Base-by-base conservation (phyloP, 1,140 invertebrate genomes). In the Mercenaria mercenaria region DNA sequence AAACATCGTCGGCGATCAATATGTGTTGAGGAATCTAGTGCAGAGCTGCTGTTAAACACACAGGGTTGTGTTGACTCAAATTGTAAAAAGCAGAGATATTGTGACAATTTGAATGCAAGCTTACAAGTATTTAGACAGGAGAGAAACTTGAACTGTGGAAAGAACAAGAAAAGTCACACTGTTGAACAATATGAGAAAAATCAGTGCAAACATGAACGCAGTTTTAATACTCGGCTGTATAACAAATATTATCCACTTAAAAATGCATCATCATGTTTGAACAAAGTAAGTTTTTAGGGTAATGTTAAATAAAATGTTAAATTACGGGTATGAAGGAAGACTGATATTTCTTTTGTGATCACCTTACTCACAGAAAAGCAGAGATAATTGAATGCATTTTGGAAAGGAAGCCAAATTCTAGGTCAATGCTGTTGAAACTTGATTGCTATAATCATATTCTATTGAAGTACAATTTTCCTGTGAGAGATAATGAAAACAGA, bases 261-360 rank as follows among this genome's bases (percentile, higher is more conserved):
- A 34, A 37, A 34, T 47, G 34, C 82, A 32, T 32, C 32, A 29
- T 29, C 67, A 15, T 26, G 64, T 26, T 52, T 85, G 52, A 87
- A 87, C 39, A 77, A 34, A 87, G 85, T 87, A 79, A 87, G 85
- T 87, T 52, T 10, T 41, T n/a, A n/a, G n/a, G n/a, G n/a, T n/a
- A n/a, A n/a, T n/a, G n/a, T n/a, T n/a, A n/a, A 29, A 23, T 47
- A 47, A 10, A 47, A 47, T 10, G 43, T 47, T 10, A 47, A 47
- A 10, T 47, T 47, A 47, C 18, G 43, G 8, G 43, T 47, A 10
- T 47, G n/a, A n/a, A n/a, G n/a, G n/a, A n/a, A n/a, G n/a, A n/a
- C 43, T 47, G 18, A 47, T 47, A 47, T 47, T 47, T 47, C 8
- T 47, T 47, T 47, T 47, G 43, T n/a, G n/a, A n/a, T n/a, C n/a